A percentile compares a stretch with the other conserved stretches of the same genome.
Evolutionary conservation across 2,113 vertebrate species (phyloP).

Genomic region (Dissostichus mawsoni): DNA sequence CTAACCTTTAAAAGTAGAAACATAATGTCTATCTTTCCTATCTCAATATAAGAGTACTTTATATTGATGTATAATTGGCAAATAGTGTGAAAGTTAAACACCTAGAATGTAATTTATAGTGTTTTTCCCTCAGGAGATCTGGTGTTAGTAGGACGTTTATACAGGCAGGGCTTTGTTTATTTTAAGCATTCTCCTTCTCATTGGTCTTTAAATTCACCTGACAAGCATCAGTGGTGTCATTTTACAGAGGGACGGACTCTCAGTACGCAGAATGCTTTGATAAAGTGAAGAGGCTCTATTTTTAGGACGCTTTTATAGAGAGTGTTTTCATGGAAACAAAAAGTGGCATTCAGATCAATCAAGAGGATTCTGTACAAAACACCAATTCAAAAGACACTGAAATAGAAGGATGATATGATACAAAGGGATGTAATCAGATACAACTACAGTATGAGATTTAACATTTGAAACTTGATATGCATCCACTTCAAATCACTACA

Average conservation of each 20-base stretch:
- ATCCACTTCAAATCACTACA: neutral
- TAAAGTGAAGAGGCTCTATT: conserved; percentile 66
- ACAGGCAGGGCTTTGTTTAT: conserved; percentile 66
- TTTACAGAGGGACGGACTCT: conserved; percentile 59
- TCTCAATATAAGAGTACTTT: neutral
- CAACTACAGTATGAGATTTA: neutral
- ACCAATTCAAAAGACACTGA: neutral
- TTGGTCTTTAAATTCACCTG: conserved; percentile 72
- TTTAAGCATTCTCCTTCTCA: conserved; percentile 73
- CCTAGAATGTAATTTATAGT: conserved; percentile 2
- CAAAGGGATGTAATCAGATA: neutral
- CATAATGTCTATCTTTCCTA: neutral
- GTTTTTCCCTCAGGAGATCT: conserved; percentile 41
- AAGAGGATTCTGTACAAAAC: neutral
- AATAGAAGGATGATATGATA: neutral
- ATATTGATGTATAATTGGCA: neutral
- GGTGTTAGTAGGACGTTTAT: conserved; percentile 60
- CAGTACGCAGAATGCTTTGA: conserved; percentile 41
- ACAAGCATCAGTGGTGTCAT: conserved; percentile 72
- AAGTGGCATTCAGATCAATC: conserved; percentile 19
- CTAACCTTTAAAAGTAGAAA: neutral
- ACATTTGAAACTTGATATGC: conserved; percentile 2
- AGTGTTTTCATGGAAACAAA: conserved; percentile 66
- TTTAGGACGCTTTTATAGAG: conserved; percentile 68
- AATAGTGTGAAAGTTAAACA: conserved; percentile 20